A percentile compares a stretch with the other conserved stretches of the same genome.
phyloP scores from a whole-genome alignment of 2,888 invertebrate species.

The Neoscelio sp. region DNA sequence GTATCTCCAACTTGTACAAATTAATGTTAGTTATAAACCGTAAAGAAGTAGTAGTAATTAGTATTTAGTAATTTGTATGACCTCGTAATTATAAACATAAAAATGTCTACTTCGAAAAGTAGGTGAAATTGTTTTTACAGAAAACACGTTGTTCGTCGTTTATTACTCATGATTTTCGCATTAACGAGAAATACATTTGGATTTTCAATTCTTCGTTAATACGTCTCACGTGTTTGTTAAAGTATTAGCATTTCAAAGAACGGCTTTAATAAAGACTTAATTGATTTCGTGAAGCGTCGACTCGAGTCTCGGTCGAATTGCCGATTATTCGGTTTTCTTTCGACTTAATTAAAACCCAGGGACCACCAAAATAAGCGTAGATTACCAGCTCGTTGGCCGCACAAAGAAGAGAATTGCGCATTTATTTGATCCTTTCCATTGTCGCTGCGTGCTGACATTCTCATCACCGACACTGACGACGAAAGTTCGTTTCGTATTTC shows the following conservation, averaged over 20 bases:
- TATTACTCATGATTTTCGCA: slow-evolving; percentile 51
- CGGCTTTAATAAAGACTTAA: slow-evolving; percentile 82
- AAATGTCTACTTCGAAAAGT: not conserved
- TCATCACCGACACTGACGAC: slow-evolving; percentile 62
- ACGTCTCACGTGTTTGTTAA: slow-evolving; percentile 79
- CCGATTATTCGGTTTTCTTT: slow-evolving; percentile 81
- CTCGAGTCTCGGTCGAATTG: slow-evolving; percentile 68
- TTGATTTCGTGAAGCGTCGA: slow-evolving; percentile 81
- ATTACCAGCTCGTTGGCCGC: slow-evolving; percentile 72
- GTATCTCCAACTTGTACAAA: no score
- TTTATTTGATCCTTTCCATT: slow-evolving; percentile 68
- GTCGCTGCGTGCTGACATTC: slow-evolving; percentile 65
- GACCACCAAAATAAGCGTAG: slow-evolving; percentile 72
- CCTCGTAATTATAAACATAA: no score
- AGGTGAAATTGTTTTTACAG: no score
- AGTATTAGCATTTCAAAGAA: slow-evolving; percentile 83
- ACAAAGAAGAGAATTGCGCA: slow-evolving; percentile 68
- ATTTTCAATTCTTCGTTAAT: slow-evolving; percentile 75
- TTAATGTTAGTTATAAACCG: no score
- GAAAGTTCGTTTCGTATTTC: slow-evolving; percentile 62
- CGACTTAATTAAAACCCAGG: slow-evolving; percentile 81
- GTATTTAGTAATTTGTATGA: no score
- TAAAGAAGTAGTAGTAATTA: no score
- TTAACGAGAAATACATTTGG: slow-evolving; percentile 65
- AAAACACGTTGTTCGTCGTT: slow-evolving; percentile 18